Evolutionary conservation across 2,888 invertebrate species (phyloP), one percentile per base, ranked within the genome.

Genomic region (Clostera curtula): DNA sequence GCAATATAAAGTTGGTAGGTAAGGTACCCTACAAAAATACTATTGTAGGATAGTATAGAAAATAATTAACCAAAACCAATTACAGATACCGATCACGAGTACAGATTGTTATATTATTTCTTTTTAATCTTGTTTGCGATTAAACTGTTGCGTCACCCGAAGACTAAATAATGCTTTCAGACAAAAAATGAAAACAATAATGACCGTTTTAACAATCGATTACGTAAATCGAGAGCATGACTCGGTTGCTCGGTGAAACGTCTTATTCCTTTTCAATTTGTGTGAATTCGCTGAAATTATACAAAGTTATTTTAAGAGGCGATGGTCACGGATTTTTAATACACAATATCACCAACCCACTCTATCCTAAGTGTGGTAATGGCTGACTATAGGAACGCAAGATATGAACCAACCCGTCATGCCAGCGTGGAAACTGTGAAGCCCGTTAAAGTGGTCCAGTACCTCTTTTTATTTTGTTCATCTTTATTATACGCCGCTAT

Each of bases 181-280:
- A 45, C 40, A 50, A 59, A 53, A 60, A 58, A 40, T 25, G 53
- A 47, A 57, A 61, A 63, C 55, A 63, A 59, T 54, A 44, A 50
- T 43, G 38, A 40, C 29, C 34, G 40, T 37, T 47, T 36, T 46
- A 38, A 54, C 49, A 56, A 60, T 56, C 44, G 51, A 52, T 71
- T 71, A 58, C 66, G 59, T 61, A 60, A 71, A 59, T 54, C 42
- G 53, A 53, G 59, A 55, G 31, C 67, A 60, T 59, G 61, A 55
- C 40, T 39, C 47, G 37, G 31, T 32, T 38, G 44, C 40, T 40
- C 32, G 35, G 42, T 43, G 48, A 49, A 49, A 52, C 44, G 44
- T 35, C 36, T 45, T 32, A 43, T 50, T 52, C 47, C 36, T 30
- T 33, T 29, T 29, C 32, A 33, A 38, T 39, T 40, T 35, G 38